A percentile compares a stretch with the other conserved stretches of the same genome.
phyloP scores from a whole-genome alignment of 1,140 invertebrate genomes.

The Helicoverpa armigera region DNA sequence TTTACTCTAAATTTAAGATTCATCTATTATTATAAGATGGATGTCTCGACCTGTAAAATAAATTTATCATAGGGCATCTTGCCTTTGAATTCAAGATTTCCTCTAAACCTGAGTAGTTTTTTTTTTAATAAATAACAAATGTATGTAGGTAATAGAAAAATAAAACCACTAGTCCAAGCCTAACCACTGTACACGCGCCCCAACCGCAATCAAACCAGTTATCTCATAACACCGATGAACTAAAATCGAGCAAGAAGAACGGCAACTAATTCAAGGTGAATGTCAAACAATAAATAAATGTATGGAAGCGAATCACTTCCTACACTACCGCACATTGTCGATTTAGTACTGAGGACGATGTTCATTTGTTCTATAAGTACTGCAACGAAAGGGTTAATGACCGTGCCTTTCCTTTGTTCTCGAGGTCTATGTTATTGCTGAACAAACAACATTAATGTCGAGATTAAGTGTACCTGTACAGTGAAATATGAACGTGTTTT shows the following conservation, averaged over 20 bases:
- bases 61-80: too few species aligned
- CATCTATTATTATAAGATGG: too few species aligned
- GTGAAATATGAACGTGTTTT: background rate
- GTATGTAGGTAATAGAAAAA: too few species aligned
- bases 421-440: background rate
- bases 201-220: slow-evolving; percentile 39
- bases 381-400: slow-evolving; percentile 44
- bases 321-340: slow-evolving; percentile 38
- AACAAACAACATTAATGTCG: background rate
- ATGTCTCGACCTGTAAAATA: too few species aligned
- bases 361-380: background rate
- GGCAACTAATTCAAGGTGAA: slow-evolving; percentile 49
- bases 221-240: slow-evolving; percentile 47
- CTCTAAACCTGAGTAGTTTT: too few species aligned
- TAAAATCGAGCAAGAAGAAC: slow-evolving; percentile 48
- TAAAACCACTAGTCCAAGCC: background rate
- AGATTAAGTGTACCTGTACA: background rate
- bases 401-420: slow-evolving; percentile 50
- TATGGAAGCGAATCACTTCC: slow-evolving; percentile 21
- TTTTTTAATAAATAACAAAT: too few species aligned
- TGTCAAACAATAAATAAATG: slow-evolving; percentile 46
- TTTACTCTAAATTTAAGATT: too few species aligned
- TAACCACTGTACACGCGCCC: background rate
- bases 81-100: too few species aligned
- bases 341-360: slow-evolving; percentile 23